Evolutionary conservation across 2,797 vertebrate species (phyloP), one percentile per base, ranked within the genome.

Genomic region (Enoplosus armatus): DNA sequence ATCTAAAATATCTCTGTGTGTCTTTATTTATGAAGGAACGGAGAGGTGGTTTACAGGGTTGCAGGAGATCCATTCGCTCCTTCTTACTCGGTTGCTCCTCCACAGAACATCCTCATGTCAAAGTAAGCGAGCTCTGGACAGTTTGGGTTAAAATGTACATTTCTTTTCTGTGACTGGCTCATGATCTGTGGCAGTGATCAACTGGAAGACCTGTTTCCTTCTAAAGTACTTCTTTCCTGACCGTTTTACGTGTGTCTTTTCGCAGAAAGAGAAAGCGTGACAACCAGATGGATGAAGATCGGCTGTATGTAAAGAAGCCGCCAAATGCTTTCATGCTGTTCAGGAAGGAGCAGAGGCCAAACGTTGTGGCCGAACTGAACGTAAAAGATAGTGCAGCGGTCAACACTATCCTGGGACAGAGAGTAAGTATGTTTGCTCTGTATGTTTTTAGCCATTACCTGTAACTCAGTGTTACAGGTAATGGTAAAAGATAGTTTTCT

Each of bases 321-420:
- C 65, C 48, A 7, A 69, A 76, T 5, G 56, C 56, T 4, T 76
- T 61, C 37, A 61, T 76, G 74, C 16, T 76, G 6, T 76, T 45
- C 37, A 45, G 12, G 37, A 76, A 37, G 65, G 64, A 61, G 3
- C 56, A 69, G 10, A 35, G 56, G 22, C 16, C n/a, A 22, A 76
- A 33, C 1, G 27, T 54, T 18, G 6, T 27, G 11, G 37, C 56
- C 0, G 56, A 37, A 14, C 2, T 76, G 5, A 33, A 53, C 5
- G 5, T 27, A 39, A 68, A 1, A 0, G 18, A n/a, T 0, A 54
- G 48, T 12, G 65, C 37, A 0, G 1, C 1, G 6, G 6, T 62
- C 1, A 72, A 62, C 18, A 20, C 24, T 31, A 2, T 62, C 31
- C 14, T 72, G 9, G 35, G 58, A 53, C 7, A 53, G 35, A 62